Conservation (phyloP, 2,888 invertebrate genomes). For the Chloroclystis v-ata region DNA sequence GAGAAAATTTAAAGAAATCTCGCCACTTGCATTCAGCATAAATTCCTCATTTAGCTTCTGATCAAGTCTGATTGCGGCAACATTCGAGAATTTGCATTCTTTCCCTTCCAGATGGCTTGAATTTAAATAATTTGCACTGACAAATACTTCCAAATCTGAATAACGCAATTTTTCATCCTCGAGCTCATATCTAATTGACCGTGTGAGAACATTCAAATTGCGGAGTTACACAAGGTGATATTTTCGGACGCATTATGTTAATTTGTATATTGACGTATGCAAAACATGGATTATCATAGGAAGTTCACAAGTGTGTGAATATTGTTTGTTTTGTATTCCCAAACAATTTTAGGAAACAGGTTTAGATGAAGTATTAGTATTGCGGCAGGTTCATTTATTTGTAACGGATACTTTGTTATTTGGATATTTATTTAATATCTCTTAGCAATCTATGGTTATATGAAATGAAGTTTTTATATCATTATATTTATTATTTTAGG, state of each 20-base stretch:
- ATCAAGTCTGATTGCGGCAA: constrained; percentile 57
- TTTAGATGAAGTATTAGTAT: constrained; percentile 25
- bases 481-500: no score
- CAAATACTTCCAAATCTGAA: constrained; percentile 57
- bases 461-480: no score
- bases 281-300: constrained; percentile 42
- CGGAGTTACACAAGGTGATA: constrained; percentile 22
- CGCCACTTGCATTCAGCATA: constrained; percentile 62
- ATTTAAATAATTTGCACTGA: constrained; percentile 71
- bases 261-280: constrained; percentile 53
- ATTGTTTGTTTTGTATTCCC: constrained; percentile 43
- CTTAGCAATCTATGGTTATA: background rate
- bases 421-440: background rate
- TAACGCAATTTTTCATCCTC: constrained; percentile 51
- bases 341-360: constrained; percentile 32
- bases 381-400: constrained; percentile 22
- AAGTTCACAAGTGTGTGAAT: constrained; percentile 59
- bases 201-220: constrained; percentile 48
- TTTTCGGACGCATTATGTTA: constrained; percentile 40
- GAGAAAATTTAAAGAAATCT: constrained; percentile 38
- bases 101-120: constrained; percentile 43
- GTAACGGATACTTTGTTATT: constrained; percentile 8
- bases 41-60: constrained; percentile 65
- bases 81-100: constrained; percentile 59
- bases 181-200: constrained; percentile 60